These are phyloP conservation scores for Montipora sp. DNA, from an alignment of 64 coral and sea anemone species.

Conservation along the genomic window DNA sequence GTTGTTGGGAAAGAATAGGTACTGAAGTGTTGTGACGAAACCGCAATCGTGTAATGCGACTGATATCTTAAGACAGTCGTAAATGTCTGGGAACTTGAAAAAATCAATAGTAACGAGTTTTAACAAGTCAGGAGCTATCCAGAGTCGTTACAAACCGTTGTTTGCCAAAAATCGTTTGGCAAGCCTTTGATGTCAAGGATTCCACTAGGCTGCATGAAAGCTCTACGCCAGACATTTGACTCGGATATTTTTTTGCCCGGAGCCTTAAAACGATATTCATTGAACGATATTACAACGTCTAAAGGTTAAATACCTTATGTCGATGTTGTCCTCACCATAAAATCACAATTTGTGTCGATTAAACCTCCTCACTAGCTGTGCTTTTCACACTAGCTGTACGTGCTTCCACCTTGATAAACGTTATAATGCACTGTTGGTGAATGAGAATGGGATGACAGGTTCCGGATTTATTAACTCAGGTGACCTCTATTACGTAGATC, in stretches of 20 bases:
- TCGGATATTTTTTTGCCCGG: too few species aligned
- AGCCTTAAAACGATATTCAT: not conserved
- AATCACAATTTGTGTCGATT: not conserved
- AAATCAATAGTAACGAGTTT: not conserved
- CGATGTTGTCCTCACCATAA: not conserved
- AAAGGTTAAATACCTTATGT: conserved; percentile 6
- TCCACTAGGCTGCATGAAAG: too few species aligned
- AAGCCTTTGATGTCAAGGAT: not conserved
- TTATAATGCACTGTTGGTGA: not conserved
- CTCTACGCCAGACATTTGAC: too few species aligned
- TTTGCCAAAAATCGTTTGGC: not conserved
- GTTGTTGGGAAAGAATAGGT: not conserved
- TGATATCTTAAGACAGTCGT: not conserved
- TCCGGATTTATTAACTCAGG: not conserved
- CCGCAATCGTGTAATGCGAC: not conserved
- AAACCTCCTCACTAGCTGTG: not conserved
- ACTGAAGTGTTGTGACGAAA: not conserved
- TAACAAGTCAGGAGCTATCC: not conserved
- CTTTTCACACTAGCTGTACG: not conserved
- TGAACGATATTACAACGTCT: not conserved
- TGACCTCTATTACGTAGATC: conserved; percentile 49
- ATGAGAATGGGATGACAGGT: not conserved
- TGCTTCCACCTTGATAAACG: not conserved
- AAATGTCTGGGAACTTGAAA: not conserved
- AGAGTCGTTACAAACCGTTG: not conserved